Evolutionary conservation across 2,888 invertebrate species (phyloP), one percentile per base, ranked within the genome.

Genomic region (Lasioglossum leucozonium): DNA sequence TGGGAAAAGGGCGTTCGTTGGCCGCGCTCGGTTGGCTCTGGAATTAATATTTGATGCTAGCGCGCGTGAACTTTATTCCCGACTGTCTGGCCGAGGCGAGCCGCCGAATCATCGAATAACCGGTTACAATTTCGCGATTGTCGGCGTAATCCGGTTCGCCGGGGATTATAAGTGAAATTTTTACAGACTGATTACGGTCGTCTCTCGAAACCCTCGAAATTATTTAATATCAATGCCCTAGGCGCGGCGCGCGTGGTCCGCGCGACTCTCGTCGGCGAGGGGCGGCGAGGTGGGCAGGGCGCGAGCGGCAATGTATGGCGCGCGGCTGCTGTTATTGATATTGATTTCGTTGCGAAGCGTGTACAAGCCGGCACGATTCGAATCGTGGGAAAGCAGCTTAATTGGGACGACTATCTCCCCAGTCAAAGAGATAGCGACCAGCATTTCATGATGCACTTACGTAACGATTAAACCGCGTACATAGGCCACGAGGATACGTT

Each of bases 401-500:
- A 89, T 88, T 87, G 88, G 81, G 77, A 73, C 86, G 87, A 91
- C 91, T 89, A 91, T 89, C 86, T 84, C 73, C 75, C 84, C 87
- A 72, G 87, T 90, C 91, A 88, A 88, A 87, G 89, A 91, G 91
- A 90, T 91, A 88, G 86, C 86, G 88, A 82, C 90, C 91, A 90
- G 89, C 90, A 90, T 90, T 90, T 90, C 88, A 86, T 79, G 89
- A 91, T 89, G 88, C 83, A 88, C 87, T 87, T 91, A 90, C 84
- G 87, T 90, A 89, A 90, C 82, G 90, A 90, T 90, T 90, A 87
- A 86, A 89, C 76, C 77, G 85, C 79, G 82, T 74, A 74, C 82
- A 67, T 73, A 82, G 78, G 71, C 51, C 83, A 80, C 37, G 88
- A 75, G 76, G 69, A 79, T 77, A 84, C 81, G 83, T 85, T 79